A percentile compares a stretch with the other conserved stretches of the same genome.
These are phyloP conservation scores for Oxycera nigricornis DNA, from an alignment of 2,888 invertebrate genomes.

Conservation along the genomic window DNA sequence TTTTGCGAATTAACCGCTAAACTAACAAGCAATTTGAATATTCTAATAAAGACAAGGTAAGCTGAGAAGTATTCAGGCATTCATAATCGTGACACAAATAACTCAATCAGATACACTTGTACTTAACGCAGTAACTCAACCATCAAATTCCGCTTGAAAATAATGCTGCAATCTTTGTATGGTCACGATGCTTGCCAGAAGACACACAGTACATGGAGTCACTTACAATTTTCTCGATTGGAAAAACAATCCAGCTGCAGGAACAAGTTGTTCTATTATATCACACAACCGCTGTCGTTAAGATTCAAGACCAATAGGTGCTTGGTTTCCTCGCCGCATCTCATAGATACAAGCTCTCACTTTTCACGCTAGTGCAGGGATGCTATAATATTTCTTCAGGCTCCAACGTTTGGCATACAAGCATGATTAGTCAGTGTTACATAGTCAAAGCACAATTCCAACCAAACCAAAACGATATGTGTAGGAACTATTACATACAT, in stretches of 20 bases:
- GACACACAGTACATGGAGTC: neutral
- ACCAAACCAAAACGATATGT: neutral
- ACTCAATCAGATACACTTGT: too few relatives aligned
- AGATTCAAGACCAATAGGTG: neutral
- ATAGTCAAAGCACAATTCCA: neutral
- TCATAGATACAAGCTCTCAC: constrained; percentile 22
- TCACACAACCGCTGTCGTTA: neutral
- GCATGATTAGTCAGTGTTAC: neutral
- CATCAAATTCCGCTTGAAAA: neutral
- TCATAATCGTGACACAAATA: too few relatives aligned
- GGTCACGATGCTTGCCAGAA: neutral
- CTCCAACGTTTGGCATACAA: neutral
- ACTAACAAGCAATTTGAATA: too few relatives aligned
- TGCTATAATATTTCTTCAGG: neutral
- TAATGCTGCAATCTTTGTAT: constrained; percentile 20
- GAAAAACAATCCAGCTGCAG: constrained; percentile 1
- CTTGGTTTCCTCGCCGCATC: neutral
- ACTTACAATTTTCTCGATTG: constrained; percentile 12
- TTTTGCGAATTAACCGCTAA: too few relatives aligned
- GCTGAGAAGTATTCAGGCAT: too few relatives aligned
- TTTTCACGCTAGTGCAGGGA: neutral
- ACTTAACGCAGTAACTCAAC: too few relatives aligned
- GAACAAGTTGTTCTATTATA: neutral
- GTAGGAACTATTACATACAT: neutral
- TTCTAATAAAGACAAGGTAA: too few relatives aligned